Evolutionary conservation across 1,140 invertebrate genomes (phyloP).

Genomic region (Himalopsyche phryganea): DNA sequence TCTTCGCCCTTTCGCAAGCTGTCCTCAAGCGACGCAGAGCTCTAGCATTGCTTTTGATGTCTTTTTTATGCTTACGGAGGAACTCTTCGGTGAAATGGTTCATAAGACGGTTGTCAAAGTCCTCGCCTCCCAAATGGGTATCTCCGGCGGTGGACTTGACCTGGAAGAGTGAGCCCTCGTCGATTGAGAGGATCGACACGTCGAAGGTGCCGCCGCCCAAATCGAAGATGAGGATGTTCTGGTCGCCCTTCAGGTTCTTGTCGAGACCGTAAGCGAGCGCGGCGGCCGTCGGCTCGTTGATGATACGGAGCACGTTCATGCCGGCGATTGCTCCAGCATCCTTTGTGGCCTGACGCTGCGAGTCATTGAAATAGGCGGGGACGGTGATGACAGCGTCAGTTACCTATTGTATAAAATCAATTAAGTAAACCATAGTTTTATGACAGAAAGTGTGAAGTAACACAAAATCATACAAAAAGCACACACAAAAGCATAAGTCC

Average conservation of each 20-base stretch:
- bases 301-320: constrained; percentile 79
- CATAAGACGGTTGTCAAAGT: constrained; percentile 80
- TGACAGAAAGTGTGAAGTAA: too few relatives aligned
- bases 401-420: constrained; percentile 38
- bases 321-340: constrained; percentile 75
- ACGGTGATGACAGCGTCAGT: constrained; percentile 68
- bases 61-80: constrained; percentile 79
- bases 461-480: too few relatives aligned
- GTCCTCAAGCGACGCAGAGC: constrained; percentile 73
- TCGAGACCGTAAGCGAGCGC: constrained; percentile 82
- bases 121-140: constrained; percentile 72
- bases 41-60: constrained; percentile 69
- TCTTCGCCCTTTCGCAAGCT: constrained; percentile 69
- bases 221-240: constrained; percentile 72
- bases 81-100: constrained; percentile 77
- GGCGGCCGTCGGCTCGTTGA: constrained; percentile 78
- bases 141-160: constrained; percentile 77
- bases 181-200: constrained; percentile 83
- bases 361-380: constrained; percentile 66
- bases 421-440: too few relatives aligned
- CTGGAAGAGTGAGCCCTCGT: constrained; percentile 78
- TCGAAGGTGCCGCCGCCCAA: constrained; percentile 77
- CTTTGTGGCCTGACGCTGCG: constrained; percentile 65
- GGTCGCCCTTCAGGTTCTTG: constrained; percentile 78
- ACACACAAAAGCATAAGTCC: too few relatives aligned